Base-by-base conservation (phyloP, 2,113 vertebrate genomes). In the Toxostoma redivivum region DNA sequence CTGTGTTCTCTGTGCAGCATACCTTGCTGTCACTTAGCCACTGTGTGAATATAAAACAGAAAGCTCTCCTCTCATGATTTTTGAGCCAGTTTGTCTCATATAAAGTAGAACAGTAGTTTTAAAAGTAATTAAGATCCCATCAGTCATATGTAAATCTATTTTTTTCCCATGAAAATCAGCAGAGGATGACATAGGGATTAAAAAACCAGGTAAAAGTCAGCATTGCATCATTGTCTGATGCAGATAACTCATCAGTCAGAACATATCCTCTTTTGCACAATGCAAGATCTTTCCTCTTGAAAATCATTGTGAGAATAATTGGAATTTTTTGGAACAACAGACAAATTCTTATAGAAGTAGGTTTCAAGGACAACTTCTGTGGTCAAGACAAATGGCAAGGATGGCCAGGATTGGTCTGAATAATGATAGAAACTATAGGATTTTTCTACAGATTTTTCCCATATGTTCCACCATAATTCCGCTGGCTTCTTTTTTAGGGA, bases 301-400 rank as follows among this genome's bases (percentile, higher is more conserved):
- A 92, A 82, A 48, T 56, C 3, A 30, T 10, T 67, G 57, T 66
- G 33, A 71, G 44, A 72, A 38, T 91, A 81, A 22, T 33, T 9
- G 11, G 8, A 20, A 0, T 0, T 14, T 50, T 57, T 53, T 53
- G 0, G 12, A 86, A 47, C 9, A 78, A 57, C 21, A 61, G 20
- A 62, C 5, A 88, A 86, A 51, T 83, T 69, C 12, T 73, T 48
- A 77, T 10, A 81, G 37, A 81, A 64, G 31, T 10, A 45, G 15
- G 10, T 23, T 87, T 85, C 71, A 35, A 74, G 25, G 78, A 73
- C 24, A 69, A 58, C 12, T 83, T 73, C 24, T 20, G 17, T 84
- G n/a, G n/a, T 19, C 22, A 89, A 93, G 25, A 45, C 16, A 60
- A 88, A 81, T 5, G 33, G 23, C 54, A 61, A 74, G 25, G 44